A percentile compares a stretch with the other conserved stretches of the same genome.
Conservation (phyloP, 2,797 vertebrate species). For the Sebastes hubbsi region DNA sequence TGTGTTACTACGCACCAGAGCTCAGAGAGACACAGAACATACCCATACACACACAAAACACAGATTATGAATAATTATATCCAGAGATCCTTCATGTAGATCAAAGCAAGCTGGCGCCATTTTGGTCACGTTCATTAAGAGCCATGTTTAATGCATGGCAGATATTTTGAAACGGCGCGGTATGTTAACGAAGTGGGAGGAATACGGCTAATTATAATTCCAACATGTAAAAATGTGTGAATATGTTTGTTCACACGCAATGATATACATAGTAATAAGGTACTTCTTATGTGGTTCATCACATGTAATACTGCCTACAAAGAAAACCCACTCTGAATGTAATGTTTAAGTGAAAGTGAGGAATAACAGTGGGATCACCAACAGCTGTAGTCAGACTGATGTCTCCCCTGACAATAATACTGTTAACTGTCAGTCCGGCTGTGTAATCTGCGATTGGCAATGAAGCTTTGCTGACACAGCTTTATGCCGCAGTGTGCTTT, state of each 20-base stretch:
- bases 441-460: not conserved
- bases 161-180: slow-evolving; percentile 52
- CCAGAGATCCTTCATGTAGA: slow-evolving; percentile 70
- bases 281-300: not conserved
- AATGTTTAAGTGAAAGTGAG: not conserved
- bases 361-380: not conserved
- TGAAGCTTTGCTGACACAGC: not conserved
- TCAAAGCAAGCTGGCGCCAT: slow-evolving; percentile 71
- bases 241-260: not conserved
- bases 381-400: slow-evolving; percentile 8
- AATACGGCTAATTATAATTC: slow-evolving; percentile 50
- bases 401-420: not conserved
- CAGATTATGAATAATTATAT: slow-evolving; percentile 74
- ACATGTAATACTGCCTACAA: not conserved
- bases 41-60: slow-evolving; percentile 44
- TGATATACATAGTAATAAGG: slow-evolving; percentile 1
- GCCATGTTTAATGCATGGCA: slow-evolving; percentile 80
- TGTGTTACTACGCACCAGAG: slow-evolving; percentile 25
- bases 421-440: not conserved
- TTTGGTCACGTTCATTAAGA: slow-evolving; percentile 72
- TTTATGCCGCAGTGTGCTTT: not conserved
- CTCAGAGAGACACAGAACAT: slow-evolving; percentile 36
- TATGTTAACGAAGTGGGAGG: slow-evolving; percentile 55
- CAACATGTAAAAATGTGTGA: slow-evolving; percentile 26
- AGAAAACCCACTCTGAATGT: not conserved